Base-by-base conservation (phyloP, 2,888 invertebrate species). In the Leucophenga maculata region DNA sequence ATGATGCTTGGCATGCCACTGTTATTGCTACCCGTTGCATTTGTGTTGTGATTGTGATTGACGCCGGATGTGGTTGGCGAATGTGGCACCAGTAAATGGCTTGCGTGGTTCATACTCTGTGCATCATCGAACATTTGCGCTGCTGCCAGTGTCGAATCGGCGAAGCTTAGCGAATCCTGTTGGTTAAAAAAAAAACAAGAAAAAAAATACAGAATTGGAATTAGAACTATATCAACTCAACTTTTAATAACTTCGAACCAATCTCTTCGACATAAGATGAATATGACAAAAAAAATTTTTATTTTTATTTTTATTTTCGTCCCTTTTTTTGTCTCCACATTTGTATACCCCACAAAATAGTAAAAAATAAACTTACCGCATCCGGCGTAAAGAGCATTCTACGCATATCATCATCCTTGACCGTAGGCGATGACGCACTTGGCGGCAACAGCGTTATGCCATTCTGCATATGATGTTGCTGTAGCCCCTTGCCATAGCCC, bases 321-420 rank as follows among this genome's bases (percentile, higher is more conserved):
- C 6, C 3, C 14, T 16, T 26, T 26, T 26, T n/a, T n/a, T n/a
- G 26, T 26, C 26, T 26, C 26, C 26, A 13, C 18, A 54, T 54
- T 18, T 54, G 16, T 3, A 18, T 11, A 18, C 20, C n/a, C 2
- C 16, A 6, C 18, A 3, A 8, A 44, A 20, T 16, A 64, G 18
- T 32, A 13, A 52, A 46, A 13, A 52, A 46, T 65, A 32, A 44
- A 77, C 80, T 78, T 80, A 88, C 88, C 4, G 88, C 80, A 75
- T 90, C 90, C 1, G 89, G 86, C 74, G 90, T 89, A 67, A 91
- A 91, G 9, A 91, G 85, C 50, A 90, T 89, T 70, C 90, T 89
- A 78, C 90, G 90, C 89, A 91, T 90, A 89, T 89, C 94, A 84
- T 87, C 90, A 87, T 89, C 90, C 90, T 91, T 90, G 87, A 90